phyloP scores from a whole-genome alignment of 2,888 invertebrate species.

The Zygaena filipendulae region DNA sequence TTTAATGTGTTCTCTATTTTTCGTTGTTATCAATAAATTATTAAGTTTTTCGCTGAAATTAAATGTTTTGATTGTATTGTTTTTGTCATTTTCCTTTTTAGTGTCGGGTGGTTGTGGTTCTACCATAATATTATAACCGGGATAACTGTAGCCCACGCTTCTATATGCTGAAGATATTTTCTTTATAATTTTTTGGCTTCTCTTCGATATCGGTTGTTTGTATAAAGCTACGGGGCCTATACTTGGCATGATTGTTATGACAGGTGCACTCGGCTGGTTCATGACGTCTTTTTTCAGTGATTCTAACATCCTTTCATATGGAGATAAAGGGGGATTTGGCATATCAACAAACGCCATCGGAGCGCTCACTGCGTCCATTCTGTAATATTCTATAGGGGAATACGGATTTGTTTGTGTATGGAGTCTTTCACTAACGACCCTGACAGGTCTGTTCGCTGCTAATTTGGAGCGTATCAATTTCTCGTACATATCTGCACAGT shows the following conservation, averaged over 20 bases:
- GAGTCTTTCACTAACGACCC: constrained; percentile 22
- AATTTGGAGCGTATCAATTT: constrained; percentile 31
- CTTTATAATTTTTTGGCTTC: constrained; percentile 35
- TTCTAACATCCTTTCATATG: constrained; percentile 33
- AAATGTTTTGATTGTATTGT: too few relatives aligned
- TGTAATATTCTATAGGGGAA: constrained; percentile 7
- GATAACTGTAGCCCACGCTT: too few relatives aligned
- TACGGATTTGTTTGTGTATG: constrained; percentile 3
- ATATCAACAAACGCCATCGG: neutral
- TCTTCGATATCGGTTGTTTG: constrained; percentile 39
- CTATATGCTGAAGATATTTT: too few relatives aligned
- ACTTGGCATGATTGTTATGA: constrained; percentile 29
- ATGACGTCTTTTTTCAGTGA: constrained; percentile 31
- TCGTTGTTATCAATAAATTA: too few relatives aligned
- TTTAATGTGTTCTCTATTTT: too few relatives aligned
- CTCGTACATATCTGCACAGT: constrained; percentile 38
- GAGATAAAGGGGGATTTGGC: constrained; percentile 14
- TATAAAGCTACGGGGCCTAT: constrained; percentile 41
- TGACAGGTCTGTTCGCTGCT: constrained; percentile 20
- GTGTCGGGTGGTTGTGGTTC: too few relatives aligned
- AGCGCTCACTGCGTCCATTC: neutral
- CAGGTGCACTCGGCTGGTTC: constrained; percentile 29
- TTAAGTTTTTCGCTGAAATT: too few relatives aligned
- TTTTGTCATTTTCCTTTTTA: too few relatives aligned
- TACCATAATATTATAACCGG: too few relatives aligned